Evolutionary conservation across 2,797 vertebrate species (phyloP).

Genomic region (Chrysolophus pictus): DNA sequence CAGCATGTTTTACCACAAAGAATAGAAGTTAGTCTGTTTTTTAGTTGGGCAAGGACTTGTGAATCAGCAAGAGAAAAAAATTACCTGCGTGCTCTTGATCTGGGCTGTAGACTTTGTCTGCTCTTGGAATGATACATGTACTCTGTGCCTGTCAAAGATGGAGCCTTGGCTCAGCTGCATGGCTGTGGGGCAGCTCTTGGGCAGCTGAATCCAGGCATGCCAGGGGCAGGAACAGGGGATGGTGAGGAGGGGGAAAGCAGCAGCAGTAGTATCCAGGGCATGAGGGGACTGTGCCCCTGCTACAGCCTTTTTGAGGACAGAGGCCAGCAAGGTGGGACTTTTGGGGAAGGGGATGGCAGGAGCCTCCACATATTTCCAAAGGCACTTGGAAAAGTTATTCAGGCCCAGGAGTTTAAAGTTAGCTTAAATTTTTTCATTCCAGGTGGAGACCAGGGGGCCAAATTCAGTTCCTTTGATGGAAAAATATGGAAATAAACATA

Average conservation of each 20-base stretch:
- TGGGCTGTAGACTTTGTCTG: background rate
- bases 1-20: background rate
- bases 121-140: rapidly evolving
- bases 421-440: background rate
- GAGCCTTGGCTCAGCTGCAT: background rate
- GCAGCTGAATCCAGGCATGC: background rate
- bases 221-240: background rate
- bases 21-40: background rate
- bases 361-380: background rate
- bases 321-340: background rate
- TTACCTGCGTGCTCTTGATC: rapidly evolving
- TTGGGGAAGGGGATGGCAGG: background rate
- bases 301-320: background rate
- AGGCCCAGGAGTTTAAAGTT: background rate
- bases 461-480: background rate
- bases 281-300: background rate
- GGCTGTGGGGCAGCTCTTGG: background rate
- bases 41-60: background rate
- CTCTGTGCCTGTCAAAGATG: background rate
- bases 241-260: background rate
- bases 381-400: background rate
- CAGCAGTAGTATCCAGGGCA: background rate
- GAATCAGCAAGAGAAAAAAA: background rate
- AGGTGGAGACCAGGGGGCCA: background rate
- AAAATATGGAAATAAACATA: background rate